phyloP scores from a whole-genome alignment of 2,888 invertebrate species.

The Nebria salina region DNA sequence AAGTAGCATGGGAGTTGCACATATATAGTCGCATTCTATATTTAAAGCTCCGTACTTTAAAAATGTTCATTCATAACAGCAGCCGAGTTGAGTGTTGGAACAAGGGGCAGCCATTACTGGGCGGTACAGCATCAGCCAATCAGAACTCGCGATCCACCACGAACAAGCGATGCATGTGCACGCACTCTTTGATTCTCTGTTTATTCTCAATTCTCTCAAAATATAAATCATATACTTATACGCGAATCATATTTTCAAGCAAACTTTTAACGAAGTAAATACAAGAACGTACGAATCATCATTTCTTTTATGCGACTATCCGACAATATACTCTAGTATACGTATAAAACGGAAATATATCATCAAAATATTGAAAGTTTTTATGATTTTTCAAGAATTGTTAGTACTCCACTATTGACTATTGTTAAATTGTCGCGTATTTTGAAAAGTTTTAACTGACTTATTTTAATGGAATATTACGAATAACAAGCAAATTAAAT shows the following conservation, averaged over 20 bases:
- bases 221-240: slow-evolving; percentile 10
- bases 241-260: background rate
- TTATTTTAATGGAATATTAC: no score
- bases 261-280: slow-evolving; percentile 19
- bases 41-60: background rate
- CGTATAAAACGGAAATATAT: no score
- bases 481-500: no score
- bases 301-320: slow-evolving; percentile 12
- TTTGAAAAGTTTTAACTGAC: no score
- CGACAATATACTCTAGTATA: background rate
- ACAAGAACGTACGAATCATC: background rate
- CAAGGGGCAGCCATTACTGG: slow-evolving; percentile 56
- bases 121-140: slow-evolving; percentile 55
- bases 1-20: background rate
- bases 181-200: background rate
- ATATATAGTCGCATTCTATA: background rate
- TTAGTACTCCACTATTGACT: no score
- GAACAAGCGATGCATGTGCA: background rate
- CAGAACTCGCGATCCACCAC: slow-evolving; percentile 52
- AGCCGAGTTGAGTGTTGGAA: slow-evolving; percentile 22
- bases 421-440: no score
- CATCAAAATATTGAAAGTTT: no score
- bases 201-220: background rate
- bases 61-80: slow-evolving; percentile 1
- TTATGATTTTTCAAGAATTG: no score